Percentiles rank a stretch among this genome's conserved stretches.
phyloP scores from a whole-genome alignment of 2,113 vertebrate genomes.

The Misgurnus anguillicaudatus region DNA sequence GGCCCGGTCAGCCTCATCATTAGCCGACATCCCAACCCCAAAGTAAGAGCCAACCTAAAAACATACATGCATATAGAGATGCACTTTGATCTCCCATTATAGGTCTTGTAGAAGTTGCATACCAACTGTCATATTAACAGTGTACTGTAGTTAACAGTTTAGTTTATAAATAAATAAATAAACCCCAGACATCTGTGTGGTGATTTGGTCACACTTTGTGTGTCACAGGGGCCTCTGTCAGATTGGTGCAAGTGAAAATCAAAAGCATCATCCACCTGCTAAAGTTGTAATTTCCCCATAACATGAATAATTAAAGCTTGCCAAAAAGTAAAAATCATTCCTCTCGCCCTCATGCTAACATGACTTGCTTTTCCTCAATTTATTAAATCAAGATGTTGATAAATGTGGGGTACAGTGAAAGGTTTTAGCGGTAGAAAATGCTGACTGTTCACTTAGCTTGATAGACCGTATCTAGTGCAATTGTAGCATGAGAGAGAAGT shows the following conservation, averaged over 20 bases:
- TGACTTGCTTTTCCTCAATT: conserved; percentile 13
- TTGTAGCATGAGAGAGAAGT: conserved; percentile 21
- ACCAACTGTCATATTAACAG: not conserved
- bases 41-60: conserved; percentile 72
- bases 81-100: not conserved
- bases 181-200: not conserved
- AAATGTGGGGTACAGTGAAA: not conserved
- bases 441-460: conserved; percentile 27
- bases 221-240: conserved; percentile 16
- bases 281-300: conserved; percentile 38
- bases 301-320: conserved; percentile 36
- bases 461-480: conserved; percentile 33
- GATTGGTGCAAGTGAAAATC: conserved; percentile 28
- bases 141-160: not conserved
- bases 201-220: not conserved
- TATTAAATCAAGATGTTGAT: conserved; percentile 35
- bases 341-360: conserved; percentile 15
- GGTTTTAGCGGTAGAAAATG: conserved; percentile 40
- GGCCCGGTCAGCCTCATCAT: conserved; percentile 93
- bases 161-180: not conserved
- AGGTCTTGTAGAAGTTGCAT: not conserved
- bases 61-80: not conserved
- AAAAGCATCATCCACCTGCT: conserved; percentile 41
- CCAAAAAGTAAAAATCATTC: conserved; percentile 45
- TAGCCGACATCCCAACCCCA: conserved; percentile 92